Base-by-base conservation (phyloP, 2,888 invertebrate species). In the Camponotus fellah region DNA sequence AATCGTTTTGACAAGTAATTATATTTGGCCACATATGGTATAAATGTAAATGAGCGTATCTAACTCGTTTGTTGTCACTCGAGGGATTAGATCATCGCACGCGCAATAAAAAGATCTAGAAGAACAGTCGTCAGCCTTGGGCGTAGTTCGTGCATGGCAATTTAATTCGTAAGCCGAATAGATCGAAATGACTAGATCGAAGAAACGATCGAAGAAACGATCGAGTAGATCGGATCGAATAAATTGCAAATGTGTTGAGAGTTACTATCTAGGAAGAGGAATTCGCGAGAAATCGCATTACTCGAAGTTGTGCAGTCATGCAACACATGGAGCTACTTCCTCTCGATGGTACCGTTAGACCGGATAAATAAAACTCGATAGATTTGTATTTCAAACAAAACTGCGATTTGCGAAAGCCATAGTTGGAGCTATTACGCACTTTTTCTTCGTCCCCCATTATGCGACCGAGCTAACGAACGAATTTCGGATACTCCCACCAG, bases 261-360 rank as follows among this genome's bases (percentile, higher is more conserved):
- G 34, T 75, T 75, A 64, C 46, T 65, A 37, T 49, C 66, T 32
- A n/a, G 49, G 26, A 46, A 49, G 46, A 76, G 75, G 65, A 76
- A 79, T 14, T 32, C 32, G 60, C 37, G 80, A 80, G 75, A 80
- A 74, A 74, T 46, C 46, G 32, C 37, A 82, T 46, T 43, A 66
- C 83, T 69, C 58, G 3, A 77, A 68, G 65, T 49, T 65, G 79
- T n/a, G 62, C 56, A 79, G 66, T 77, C 66, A 76, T 58, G 60
- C 79, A 81, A 72, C 66, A 43, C 66, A 62, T 32, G 71, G 17
- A 64, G 68, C 84, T 65, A 84, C 89, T 89, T 89, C 88, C 88
- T 85, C 53, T 74, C 77, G n/a, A 53, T 10, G 26, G 84, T 90
- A 89, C 90, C 90, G 90, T 87, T 90, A 90, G 46, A 65, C 85